phyloP scores from a whole-genome alignment of 2,888 invertebrate genomes.

The Onthophagus sagittarius region DNA sequence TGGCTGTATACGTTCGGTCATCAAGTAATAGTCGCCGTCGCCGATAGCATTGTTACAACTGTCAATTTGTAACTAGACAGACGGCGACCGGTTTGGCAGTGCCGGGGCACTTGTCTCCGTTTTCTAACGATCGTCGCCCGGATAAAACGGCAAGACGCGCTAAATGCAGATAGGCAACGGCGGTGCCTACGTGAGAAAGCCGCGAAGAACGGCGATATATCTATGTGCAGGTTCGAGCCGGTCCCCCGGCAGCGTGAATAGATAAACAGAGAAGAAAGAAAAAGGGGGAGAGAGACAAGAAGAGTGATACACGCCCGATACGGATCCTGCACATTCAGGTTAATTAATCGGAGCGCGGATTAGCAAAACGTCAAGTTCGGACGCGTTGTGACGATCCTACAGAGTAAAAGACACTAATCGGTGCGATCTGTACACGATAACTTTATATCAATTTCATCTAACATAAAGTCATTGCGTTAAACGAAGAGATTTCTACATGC shows the following conservation, averaged over 20 bases:
- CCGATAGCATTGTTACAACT: neutral
- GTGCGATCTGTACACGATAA: neutral
- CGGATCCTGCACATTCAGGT: slow-evolving; percentile 15
- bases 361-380: neutral
- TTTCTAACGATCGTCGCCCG: neutral
- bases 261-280: slow-evolving; percentile 21
- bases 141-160: slow-evolving; percentile 10
- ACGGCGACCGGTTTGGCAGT: neutral
- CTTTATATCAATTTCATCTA: neutral
- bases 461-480: neutral
- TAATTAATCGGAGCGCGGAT: slow-evolving; percentile 12
- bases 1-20: neutral
- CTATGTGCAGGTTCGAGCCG: neutral
- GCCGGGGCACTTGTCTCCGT: slow-evolving; percentile 5
- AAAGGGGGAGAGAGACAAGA: slow-evolving; percentile 12
- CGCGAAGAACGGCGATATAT: slow-evolving; percentile 17
- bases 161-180: slow-evolving; percentile 13
- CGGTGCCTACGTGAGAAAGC: slow-evolving; percentile 25
- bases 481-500: neutral
- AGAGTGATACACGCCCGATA: slow-evolving; percentile 6
- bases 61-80: slow-evolving; percentile 6
- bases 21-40: neutral
- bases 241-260: slow-evolving; percentile 17
- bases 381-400: neutral
- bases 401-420: neutral